phyloP scores from a whole-genome alignment of 2,113 vertebrate species.

The Plecturocebus donacophilus region DNA sequence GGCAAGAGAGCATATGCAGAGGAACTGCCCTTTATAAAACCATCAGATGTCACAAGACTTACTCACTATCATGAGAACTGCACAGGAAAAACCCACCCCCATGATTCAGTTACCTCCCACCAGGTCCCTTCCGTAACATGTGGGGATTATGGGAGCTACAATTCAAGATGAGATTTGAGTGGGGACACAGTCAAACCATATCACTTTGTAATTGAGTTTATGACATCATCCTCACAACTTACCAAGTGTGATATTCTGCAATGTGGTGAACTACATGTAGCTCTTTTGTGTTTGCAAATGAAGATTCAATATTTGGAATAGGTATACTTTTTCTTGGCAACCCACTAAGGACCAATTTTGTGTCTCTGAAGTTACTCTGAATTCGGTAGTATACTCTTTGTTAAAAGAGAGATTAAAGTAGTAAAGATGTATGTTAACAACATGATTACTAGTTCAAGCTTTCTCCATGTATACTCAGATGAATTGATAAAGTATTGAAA shows the following conservation, averaged over 20 bases:
- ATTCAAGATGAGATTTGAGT: no score
- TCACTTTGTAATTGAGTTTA: not conserved
- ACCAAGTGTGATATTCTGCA: not conserved
- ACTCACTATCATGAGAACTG: no score
- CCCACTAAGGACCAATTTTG: not conserved
- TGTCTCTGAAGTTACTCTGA: not conserved
- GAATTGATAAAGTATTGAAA: not conserved
- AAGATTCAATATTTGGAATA: not conserved
- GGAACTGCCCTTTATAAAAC: no score
- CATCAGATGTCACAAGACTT: no score
- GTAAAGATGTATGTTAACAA: not conserved
- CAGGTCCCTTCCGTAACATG: no score
- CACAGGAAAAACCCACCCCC: no score
- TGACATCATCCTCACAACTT: not conserved
- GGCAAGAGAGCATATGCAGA: no score
- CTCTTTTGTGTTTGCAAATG: not conserved
- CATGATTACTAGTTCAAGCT: not conserved
- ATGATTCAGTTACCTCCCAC: no score
- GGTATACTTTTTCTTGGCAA: not conserved
- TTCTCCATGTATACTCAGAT: not conserved
- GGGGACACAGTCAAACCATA: no score
- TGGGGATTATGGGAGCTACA: no score
- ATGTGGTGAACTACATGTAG: not conserved
- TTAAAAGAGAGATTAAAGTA: not conserved
- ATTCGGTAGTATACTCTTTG: not conserved